Evolutionary conservation across 1,140 invertebrate genomes (phyloP), one percentile per base, ranked within the genome.

Genomic region (Chrysomallon squamiferum): DNA sequence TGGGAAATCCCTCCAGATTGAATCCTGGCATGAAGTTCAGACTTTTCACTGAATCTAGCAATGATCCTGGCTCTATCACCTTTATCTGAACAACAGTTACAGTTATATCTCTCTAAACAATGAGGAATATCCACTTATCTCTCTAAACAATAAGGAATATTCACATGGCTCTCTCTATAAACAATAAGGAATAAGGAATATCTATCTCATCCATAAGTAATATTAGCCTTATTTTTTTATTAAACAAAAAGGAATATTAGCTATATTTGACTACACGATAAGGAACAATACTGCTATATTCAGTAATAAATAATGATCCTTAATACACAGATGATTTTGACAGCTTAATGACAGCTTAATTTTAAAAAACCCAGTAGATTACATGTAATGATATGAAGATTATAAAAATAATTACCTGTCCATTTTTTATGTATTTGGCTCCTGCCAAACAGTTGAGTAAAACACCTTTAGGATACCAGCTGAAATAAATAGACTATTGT

Each of bases 1-100:
- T 99, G 0, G 93, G 95, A 88, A 96, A 93, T 7, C 95, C 97
- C 88, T 99, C 96, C 20, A 99, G 87, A 29, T 95, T 93, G 80
- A 99, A 98, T 3, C 97, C 97, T 0, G 97, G 97, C 43, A 99
- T 85, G 79, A 99, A 99, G 75, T 96, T 90, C 22, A 98, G 86
- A 2, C 90, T 87, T 49, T 91, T 88, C 0, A 91, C 89, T 0
- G 83, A 86, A 0, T 95, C 91, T 90, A 99, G 92, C 3, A 99
- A 85, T 62, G 91, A 90, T 15, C 96, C 96, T 6, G 94, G 94
- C n/a, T 90, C 89, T 0, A 90, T 87, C n/a, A 98, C 93, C 81
- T 98, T 38, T 38, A 38, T 15, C 35, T 38, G 15, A 38, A 38
- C n/a, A n/a, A n/a, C n/a, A n/a, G n/a, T n/a, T 33, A 38, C 11